Base-by-base conservation (phyloP, 2,113 vertebrate species). In the Canis aureus region DNA sequence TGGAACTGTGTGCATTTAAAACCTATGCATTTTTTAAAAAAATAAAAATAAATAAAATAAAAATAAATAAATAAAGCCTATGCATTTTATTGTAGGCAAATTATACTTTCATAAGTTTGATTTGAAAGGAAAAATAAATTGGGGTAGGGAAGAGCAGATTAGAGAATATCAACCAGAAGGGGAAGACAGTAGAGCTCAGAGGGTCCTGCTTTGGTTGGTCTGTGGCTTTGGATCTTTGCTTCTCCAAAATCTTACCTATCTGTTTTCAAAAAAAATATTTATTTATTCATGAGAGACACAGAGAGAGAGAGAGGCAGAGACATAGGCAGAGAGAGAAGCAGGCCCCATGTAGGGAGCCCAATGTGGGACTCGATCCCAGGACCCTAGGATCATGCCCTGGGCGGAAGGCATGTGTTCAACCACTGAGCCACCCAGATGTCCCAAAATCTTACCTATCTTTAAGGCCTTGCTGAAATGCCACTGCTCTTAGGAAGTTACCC, bases 71-170 rank as follows among this genome's bases (percentile, higher is more conserved):
- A 43, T 73, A 62, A 51, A 94, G 55, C 2, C 2, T 51, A 38
- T 49, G 38, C 23, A 43, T 49, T 74, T 74, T 15, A 15, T 69
- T 59, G 4, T 55, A 88, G 51, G 53, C 7, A 80, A 80, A 80
- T 51, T 89, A 29, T 38, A 82, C 15, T 86, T 92, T 13, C 38
- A 15, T 60, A 60, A n/a, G 57, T 69, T 43, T 92, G 57, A 85
- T 80, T 87, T 71, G 32, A 92, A 62, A 92, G 53, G 53, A 87
- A 80, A 92, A 92, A 71, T 17, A 94, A 73, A 82, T 55, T 55
- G 51, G 29, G 8, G 38, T 35, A 43, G 43, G 53, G 55, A 62
- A 94, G 59, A 80, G 64, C 32, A 81, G 3, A 23, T 71, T 60
- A 20, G 71, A 62, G 55, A 60, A 15, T 3, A 60, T 29, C 82